phyloP scores from a whole-genome alignment of 2,888 invertebrate genomes.

The Drosophila paramelanica region DNA sequence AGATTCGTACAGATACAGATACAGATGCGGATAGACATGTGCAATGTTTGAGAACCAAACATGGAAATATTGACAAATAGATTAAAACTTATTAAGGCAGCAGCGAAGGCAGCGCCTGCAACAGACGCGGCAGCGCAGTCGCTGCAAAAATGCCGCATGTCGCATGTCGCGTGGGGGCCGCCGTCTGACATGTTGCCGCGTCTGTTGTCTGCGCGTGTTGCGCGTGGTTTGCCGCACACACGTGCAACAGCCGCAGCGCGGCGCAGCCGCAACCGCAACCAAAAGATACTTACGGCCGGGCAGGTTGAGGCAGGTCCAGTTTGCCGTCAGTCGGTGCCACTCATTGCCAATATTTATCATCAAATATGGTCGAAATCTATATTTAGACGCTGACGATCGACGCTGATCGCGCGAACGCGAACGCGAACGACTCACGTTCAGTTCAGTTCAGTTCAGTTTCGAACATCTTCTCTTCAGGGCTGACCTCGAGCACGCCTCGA shows the following conservation, averaged over 20 bases:
- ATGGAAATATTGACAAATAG: constrained; percentile 80
- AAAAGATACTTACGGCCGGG: constrained; percentile 31
- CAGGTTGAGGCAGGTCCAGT: constrained; percentile 75
- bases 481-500: constrained; percentile 59
- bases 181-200: constrained; percentile 67
- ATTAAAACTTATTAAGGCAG: constrained; percentile 77
- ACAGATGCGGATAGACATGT: constrained; percentile 42
- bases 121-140: constrained; percentile 31
- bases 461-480: constrained; percentile 38
- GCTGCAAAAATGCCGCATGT: constrained; percentile 65
- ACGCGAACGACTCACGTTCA: constrained; percentile 33
- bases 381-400: constrained; percentile 75
- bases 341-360: constrained; percentile 80
- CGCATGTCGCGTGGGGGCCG: constrained; percentile 69
- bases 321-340: constrained; percentile 40
- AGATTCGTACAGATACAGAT: constrained; percentile 44
- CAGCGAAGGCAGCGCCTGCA: constrained; percentile 16
- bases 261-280: constrained; percentile 10
- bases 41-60: constrained; percentile 74
- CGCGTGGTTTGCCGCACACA: constrained; percentile 50
- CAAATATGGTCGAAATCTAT: constrained; percentile 81
- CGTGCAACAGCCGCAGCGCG: constrained; percentile 56
- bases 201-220: neutral
- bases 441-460: neutral
- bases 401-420: constrained; percentile 28